These are phyloP conservation scores for Oncorhynchus kisutch DNA, from an alignment of 2,113 vertebrate genomes.

Conservation along the genomic window DNA sequence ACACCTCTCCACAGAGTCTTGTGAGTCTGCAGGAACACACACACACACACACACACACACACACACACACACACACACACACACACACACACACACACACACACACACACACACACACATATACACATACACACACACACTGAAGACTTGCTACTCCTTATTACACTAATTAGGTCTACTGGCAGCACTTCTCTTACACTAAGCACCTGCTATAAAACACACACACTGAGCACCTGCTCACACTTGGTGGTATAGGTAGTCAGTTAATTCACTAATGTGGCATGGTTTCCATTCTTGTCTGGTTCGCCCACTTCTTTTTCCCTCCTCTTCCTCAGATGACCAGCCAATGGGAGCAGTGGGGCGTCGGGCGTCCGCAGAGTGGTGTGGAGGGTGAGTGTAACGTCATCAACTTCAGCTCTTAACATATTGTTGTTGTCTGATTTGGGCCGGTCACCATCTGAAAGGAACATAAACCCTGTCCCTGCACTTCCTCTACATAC, in stretches of 20 bases:
- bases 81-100: slow-evolving; percentile 7
- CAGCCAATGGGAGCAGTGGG: slow-evolving; percentile 78
- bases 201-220: not conserved
- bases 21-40: slow-evolving; percentile 38
- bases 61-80: slow-evolving; percentile 15
- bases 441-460: too few species aligned
- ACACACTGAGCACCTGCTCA: slow-evolving; percentile 35
- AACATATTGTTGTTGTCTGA: too few species aligned
- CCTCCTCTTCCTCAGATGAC: slow-evolving; percentile 75
- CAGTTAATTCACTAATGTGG: not conserved
- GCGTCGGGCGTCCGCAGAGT: slow-evolving; percentile 86
- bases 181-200: not conserved
- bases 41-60: slow-evolving; percentile 10
- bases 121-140: slow-evolving; percentile 15
- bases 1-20: slow-evolving; percentile 85
- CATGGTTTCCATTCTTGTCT: not conserved
- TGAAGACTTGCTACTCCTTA: not conserved
- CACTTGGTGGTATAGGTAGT: not conserved
- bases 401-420: not conserved
- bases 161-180: not conserved
- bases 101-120: slow-evolving; percentile 14
- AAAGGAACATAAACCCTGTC: too few species aligned
- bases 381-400: slow-evolving; percentile 88
- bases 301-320: slow-evolving; percentile 7
- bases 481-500: too few species aligned